Conservation (phyloP, 1,140 invertebrate species). For the Halictus rubicundus region DNA sequence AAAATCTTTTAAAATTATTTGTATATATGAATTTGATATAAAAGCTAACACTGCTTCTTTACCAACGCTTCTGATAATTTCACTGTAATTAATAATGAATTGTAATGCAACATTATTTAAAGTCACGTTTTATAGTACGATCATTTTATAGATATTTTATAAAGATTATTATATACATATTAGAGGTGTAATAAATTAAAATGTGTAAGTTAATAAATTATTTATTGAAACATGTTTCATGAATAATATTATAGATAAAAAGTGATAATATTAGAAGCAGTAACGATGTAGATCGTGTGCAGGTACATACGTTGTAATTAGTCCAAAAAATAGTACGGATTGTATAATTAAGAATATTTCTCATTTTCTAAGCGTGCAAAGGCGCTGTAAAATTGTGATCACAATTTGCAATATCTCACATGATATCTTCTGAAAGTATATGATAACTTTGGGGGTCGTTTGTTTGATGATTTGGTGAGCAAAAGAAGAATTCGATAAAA, state of each 20-base stretch:
- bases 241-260: slow-evolving; percentile 28
- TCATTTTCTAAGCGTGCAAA: slow-evolving; percentile 29
- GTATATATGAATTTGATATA: slow-evolving; percentile 27
- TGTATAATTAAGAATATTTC: slow-evolving; percentile 21
- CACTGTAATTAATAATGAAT: slow-evolving; percentile 12
- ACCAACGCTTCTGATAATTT: not conserved
- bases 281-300: slow-evolving; percentile 36
- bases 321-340: slow-evolving; percentile 41
- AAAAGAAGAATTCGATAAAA: slow-evolving; percentile 93
- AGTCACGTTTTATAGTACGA: slow-evolving; percentile 9
- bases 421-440: slow-evolving; percentile 84
- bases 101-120: slow-evolving; percentile 10
- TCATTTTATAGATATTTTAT: not conserved
- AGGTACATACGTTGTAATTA: slow-evolving; percentile 41
- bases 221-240: slow-evolving; percentile 44
- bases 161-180: slow-evolving; percentile 1
- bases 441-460: slow-evolving; percentile 84
- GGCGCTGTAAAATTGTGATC: slow-evolving; percentile 36
- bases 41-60: not conserved
- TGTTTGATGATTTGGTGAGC: slow-evolving; percentile 87
- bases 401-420: slow-evolving; percentile 58
- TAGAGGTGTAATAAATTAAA: slow-evolving; percentile 8
- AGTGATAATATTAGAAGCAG: slow-evolving; percentile 39
- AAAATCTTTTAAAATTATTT: slow-evolving; percentile 38
- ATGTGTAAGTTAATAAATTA: slow-evolving; percentile 36